Evolutionary conservation across 1,140 invertebrate genomes (phyloP), one percentile per base, ranked within the genome.

Genomic region (Macrostomum lignano): DNA sequence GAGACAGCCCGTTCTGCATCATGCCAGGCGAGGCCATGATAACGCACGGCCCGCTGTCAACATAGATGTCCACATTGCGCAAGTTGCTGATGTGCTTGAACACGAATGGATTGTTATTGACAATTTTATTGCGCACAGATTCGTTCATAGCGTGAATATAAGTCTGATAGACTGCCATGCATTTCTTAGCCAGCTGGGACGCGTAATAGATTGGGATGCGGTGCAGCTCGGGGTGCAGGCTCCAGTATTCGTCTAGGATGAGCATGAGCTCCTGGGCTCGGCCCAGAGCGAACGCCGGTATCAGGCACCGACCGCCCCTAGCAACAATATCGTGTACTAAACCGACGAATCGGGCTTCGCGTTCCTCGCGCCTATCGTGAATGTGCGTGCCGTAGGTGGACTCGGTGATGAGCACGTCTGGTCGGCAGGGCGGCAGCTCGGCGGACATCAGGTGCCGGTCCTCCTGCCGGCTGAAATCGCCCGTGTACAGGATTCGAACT

Each of bases 131-230:
- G 13, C 74, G 65, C 42, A 98, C 96, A 47, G 73, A 72, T 42
- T 94, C 81, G 52, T 98, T 98, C 91, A 98, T 98, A 0, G 86
- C 84, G 60, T 93, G 91, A 0, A 96, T 73, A 51, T 93, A 96
- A 0, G 88, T 98, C 55, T 98, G 88, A 61, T 98, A 98, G 1
- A 98, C 88, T 36, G 81, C 75, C 86, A 98, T 98, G 51, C 91
- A 98, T 50, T 98, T 98, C 54, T 96, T 96, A 2, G 91, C 91
- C 23, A 98, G 60, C 0, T 84, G 91, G 1, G 84, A 24, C 13
- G 13, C 23, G 23, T 9, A n/a, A 61, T 98, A 98, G 41, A 98
- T 94, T 0, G 91, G 91, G 44, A 96, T 81, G 52, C 96, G 82
- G 44, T 96, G 86, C 2, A 98, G 58, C 61, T 98, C 88, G 0